Evolutionary conservation across 1,140 invertebrate genomes (phyloP), one percentile per base, ranked within the genome.

Genomic region (Drosophila orosa): DNA sequence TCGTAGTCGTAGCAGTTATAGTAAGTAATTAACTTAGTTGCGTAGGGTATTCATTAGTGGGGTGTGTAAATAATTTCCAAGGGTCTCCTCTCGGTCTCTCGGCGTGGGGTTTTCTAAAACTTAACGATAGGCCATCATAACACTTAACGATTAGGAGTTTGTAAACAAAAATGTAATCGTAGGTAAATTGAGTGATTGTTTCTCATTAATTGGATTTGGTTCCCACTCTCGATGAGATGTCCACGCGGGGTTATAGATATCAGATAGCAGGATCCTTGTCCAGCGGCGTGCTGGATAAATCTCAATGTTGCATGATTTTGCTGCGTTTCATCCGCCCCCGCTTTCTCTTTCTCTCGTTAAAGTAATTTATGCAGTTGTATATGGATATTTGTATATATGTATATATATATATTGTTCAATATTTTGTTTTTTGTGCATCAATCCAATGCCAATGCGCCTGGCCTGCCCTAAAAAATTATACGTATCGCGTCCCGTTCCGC

Each of bases 181-280:
- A 83, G 83, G 83, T 87, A 89, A 87, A 87, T 87, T 87, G 83
- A 87, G 84, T 87, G 83, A 86, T 86, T 86, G 83, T 87, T 76
- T 63, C 40, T 82, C 79, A 89, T 89, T 83, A 89, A 77, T 89
- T 87, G 83, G 82, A 52, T 57, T 84, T 85, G 78, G 78, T 78
- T 75, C 78, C 65, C 52, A 59, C 44, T 52, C 44, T 40, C 57
- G 65, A n/a, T n/a, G n/a, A 50, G 65, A 48, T 40, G 29, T 40
- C 22, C 59, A 31, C 27, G 61, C 44, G 47, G 22, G 35, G 12
- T 8, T 27, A n/a, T 33, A 35, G 29, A 54, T 72, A 22, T 74
- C 52, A 55, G n/a, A n/a, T 54, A 59, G 61, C 44, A 48, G 35
- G 37, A 56, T 54, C 31, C 50, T 22, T 35, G 31, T 48, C 63